phyloP scores from a whole-genome alignment of 2,113 vertebrate genomes.

The Phainopepla nitens region DNA sequence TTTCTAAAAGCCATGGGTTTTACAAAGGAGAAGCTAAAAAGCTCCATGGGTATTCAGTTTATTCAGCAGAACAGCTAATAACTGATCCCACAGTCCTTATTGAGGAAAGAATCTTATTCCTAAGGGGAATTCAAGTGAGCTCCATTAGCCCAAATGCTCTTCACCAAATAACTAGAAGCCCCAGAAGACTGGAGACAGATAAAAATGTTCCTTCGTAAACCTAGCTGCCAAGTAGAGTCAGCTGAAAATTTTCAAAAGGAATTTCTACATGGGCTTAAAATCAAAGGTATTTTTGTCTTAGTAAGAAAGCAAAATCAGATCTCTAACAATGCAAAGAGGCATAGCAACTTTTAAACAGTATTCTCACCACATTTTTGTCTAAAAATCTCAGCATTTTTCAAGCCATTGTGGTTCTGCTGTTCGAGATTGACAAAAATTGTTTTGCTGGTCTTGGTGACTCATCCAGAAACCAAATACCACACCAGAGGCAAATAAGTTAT shows the following conservation, averaged over 20 bases:
- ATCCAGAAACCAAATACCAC: neutral
- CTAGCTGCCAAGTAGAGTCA: neutral
- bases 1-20: constrained; percentile 31
- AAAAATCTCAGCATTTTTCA: neutral
- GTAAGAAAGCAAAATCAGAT: neutral
- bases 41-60: constrained; percentile 32
- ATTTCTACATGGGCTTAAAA: constrained; percentile 27
- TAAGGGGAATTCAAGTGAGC: constrained; percentile 37
- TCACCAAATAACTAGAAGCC: constrained; percentile 50
- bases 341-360: neutral
- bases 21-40: constrained; percentile 45
- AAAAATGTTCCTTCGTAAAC: constrained; percentile 18
- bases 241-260: constrained; percentile 42
- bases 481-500: neutral
- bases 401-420: neutral
- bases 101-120: constrained; percentile 29
- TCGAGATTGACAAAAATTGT: neutral
- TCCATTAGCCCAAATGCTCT: constrained; percentile 52
- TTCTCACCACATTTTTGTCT: neutral
- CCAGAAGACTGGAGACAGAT: constrained; percentile 1
- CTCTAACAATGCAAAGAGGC: neutral
- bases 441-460: neutral
- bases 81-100: neutral
- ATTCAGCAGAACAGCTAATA: constrained; percentile 47
- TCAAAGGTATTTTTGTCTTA: constrained; percentile 7